Percentiles rank a stretch among this genome's conserved stretches.
These are phyloP conservation scores for Ciconia boyciana DNA, from an alignment of 2,113 vertebrate genomes.

Conservation along the genomic window DNA sequence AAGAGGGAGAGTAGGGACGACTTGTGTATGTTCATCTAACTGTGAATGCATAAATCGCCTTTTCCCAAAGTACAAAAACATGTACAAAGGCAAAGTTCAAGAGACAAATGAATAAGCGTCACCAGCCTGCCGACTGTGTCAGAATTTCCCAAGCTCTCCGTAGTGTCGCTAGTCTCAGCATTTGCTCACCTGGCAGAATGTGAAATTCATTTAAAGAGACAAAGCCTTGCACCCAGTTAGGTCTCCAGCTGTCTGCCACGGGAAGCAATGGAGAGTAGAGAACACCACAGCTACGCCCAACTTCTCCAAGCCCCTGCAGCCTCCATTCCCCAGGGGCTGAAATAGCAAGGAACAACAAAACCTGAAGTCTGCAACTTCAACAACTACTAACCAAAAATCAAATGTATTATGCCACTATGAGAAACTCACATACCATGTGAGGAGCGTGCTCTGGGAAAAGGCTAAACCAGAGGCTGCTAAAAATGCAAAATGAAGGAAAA, in stretches of 20 bases:
- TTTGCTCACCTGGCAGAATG: not conserved
- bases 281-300: not conserved
- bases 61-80: not conserved
- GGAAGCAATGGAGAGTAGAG: not conserved
- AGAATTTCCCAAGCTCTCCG: not conserved
- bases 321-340: not conserved
- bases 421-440: rapidly evolving
- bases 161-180: not conserved
- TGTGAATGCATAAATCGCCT: not conserved
- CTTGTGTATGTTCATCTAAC: not conserved
- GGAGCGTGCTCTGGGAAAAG: not conserved
- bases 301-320: not conserved
- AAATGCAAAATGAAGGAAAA: not conserved
- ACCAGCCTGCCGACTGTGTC: not conserved
- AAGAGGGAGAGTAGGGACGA: not conserved
- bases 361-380: not conserved
- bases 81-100: not conserved
- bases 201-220: not conserved
- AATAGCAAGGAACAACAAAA: not conserved
- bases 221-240: not conserved
- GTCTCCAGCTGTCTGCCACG: not conserved
- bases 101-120: not conserved
- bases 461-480: not conserved
- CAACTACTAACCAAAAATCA: not conserved
- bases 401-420: not conserved